phyloP scores from a whole-genome alignment of 1,140 invertebrate genomes.

The Reticulitermes speratus region DNA sequence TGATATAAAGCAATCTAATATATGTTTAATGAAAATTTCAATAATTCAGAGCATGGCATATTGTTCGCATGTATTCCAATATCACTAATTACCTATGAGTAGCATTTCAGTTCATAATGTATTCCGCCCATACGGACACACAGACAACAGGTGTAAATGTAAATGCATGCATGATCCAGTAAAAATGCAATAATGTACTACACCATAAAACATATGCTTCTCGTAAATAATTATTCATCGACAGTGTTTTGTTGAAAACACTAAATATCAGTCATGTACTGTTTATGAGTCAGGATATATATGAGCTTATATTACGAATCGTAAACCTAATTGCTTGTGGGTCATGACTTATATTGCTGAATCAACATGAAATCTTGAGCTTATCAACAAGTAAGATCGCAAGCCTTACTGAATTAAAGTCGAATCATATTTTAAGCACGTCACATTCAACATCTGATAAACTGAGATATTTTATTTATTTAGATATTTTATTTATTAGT shows the following conservation, averaged over 20 bases:
- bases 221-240: neutral
- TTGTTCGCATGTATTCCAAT: neutral
- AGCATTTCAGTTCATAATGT: neutral
- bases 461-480: no score
- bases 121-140: neutral
- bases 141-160: neutral
- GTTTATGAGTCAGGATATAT: neutral
- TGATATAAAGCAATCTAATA: neutral
- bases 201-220: neutral
- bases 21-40: neutral
- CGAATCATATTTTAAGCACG: no score
- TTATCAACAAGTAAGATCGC: no score
- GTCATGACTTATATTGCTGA: neutral
- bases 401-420: no score
- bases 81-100: neutral
- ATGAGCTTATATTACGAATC: neutral
- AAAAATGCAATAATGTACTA: neutral
- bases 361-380: no score
- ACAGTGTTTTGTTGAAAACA: no score
- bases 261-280: neutral
- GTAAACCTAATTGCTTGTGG: neutral
- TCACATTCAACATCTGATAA: no score
- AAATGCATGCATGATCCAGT: neutral
- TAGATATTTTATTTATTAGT: no score
- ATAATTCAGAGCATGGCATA: neutral